Conservation (phyloP, 2,888 invertebrate species). For the Agrotis exclamationis region DNA sequence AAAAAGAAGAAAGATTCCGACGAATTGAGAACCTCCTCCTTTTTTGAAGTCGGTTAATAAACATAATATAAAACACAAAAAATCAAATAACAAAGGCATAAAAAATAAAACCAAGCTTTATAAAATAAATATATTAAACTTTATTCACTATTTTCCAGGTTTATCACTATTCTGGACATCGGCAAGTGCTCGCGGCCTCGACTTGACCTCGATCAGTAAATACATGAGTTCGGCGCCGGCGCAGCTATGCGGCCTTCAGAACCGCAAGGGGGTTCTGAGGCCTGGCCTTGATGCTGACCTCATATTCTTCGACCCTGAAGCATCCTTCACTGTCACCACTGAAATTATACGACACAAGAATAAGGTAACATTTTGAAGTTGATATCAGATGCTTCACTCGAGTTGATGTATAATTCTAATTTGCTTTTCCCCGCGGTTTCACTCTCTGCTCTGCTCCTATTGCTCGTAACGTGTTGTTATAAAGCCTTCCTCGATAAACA, state of each 20-base stretch:
- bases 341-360: slow-evolving; percentile 93
- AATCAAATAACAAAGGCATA: background rate
- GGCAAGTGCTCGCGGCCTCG: slow-evolving; percentile 89
- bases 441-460: too few species aligned
- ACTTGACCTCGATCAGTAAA: slow-evolving; percentile 90
- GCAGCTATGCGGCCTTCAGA: slow-evolving; percentile 91
- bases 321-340: slow-evolving; percentile 89
- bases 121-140: too few species aligned
- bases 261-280: slow-evolving; percentile 92
- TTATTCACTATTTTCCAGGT: slow-evolving; percentile 77
- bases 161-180: slow-evolving; percentile 93
- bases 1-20: too few species aligned
- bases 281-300: slow-evolving; percentile 94
- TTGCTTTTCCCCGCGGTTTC: too few species aligned
- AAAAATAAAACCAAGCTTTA: background rate
- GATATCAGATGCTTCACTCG: background rate
- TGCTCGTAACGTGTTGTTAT: too few species aligned
- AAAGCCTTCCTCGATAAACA: too few species aligned
- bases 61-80: too few species aligned
- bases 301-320: slow-evolving; percentile 93
- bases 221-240: slow-evolving; percentile 92
- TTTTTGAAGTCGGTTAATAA: too few species aligned
- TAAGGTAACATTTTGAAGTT: slow-evolving; percentile 87
- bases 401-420: too few species aligned
- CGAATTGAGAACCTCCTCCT: too few species aligned